phyloP scores from a whole-genome alignment of 2,113 vertebrate genomes.

The Bufo bufo region DNA sequence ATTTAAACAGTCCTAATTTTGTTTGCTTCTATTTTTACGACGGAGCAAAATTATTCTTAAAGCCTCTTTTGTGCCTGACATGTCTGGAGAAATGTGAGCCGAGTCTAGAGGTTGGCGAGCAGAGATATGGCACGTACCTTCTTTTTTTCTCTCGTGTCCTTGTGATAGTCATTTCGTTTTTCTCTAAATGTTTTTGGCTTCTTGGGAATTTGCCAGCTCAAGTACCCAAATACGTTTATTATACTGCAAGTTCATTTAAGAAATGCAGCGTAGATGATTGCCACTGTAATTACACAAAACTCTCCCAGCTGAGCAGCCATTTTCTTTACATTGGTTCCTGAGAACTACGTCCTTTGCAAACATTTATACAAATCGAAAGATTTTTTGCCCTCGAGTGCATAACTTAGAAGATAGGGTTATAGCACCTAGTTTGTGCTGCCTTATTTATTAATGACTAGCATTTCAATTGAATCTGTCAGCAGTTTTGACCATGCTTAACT shows the following conservation, averaged over 20 bases:
- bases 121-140: not conserved
- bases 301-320: not conserved
- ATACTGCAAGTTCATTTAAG: not conserved
- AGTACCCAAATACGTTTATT: not conserved
- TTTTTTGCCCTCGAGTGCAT: not conserved
- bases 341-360: not conserved
- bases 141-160: not conserved
- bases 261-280: not conserved
- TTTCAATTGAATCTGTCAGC: too few relatives aligned
- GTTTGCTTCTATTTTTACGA: conserved; percentile 65
- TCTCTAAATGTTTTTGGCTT: not conserved
- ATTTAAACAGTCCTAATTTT: conserved; percentile 63
- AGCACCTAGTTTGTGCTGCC: not conserved
- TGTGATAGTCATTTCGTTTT: conserved; percentile 3
- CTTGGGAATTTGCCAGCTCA: not conserved
- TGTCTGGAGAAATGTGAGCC: conserved; percentile 26
- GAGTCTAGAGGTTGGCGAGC: conserved; percentile 23
- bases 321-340: not conserved
- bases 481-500: too few relatives aligned
- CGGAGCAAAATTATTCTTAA: conserved; percentile 28
- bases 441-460: too few relatives aligned
- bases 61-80: conserved; percentile 33
- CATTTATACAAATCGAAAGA: not conserved
- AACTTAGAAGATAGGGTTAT: not conserved
- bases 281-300: not conserved